phyloP scores from a whole-genome alignment of 1,140 invertebrate genomes.

The Planococcus citri region DNA sequence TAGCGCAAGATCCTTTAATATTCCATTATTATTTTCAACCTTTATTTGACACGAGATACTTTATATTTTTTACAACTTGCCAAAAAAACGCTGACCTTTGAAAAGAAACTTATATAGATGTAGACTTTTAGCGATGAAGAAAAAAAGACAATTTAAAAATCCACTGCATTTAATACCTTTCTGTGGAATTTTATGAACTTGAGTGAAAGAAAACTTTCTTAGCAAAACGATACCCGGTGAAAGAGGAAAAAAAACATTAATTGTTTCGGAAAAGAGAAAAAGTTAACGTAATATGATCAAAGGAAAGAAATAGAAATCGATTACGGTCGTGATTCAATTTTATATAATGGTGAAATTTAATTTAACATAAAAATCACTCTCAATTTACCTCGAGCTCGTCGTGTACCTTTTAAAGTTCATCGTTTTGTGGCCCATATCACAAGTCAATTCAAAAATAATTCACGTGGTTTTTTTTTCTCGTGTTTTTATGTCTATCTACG shows the following conservation, averaged over 20 bases:
- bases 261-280: not conserved
- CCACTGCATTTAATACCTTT: not conserved
- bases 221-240: not conserved
- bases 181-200: not conserved
- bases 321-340: not conserved
- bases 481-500: too few relatives aligned
- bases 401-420: too few relatives aligned
- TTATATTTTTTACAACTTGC: not conserved
- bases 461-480: too few relatives aligned
- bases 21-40: not conserved
- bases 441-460: too few relatives aligned
- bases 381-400: too few relatives aligned
- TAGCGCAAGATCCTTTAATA: not conserved
- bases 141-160: not conserved
- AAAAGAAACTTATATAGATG: not conserved
- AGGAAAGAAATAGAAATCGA: not conserved
- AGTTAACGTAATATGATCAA: constrained; percentile 3
- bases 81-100: not conserved
- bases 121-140: too few relatives aligned
- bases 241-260: not conserved
- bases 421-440: too few relatives aligned
- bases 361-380: constrained; percentile 4
- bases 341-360: not conserved
- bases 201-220: constrained; percentile 1
- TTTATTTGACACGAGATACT: not conserved